Conservation (phyloP, 2,113 vertebrate genomes). For the Apteryx owenii region DNA sequence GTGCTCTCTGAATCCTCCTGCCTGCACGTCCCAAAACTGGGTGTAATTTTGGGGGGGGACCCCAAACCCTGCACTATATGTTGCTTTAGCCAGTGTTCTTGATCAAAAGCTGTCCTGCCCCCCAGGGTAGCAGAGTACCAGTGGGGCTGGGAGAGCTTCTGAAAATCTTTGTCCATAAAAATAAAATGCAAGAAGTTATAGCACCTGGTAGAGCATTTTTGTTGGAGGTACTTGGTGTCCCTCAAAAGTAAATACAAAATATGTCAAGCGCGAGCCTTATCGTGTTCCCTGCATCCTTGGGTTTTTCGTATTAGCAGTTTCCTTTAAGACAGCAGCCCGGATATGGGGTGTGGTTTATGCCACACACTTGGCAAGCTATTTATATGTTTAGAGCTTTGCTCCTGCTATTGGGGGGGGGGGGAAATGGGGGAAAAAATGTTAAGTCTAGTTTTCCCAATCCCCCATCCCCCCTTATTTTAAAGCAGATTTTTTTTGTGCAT, state of each 20-base stretch:
- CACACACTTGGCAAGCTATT: background rate
- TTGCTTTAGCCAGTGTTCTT: background rate
- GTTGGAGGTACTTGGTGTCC: background rate
- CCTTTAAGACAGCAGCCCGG: slow-evolving; percentile 15
- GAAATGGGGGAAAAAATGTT: background rate
- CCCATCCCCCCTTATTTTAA: background rate
- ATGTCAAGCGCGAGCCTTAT: background rate
- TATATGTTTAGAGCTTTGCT: background rate
- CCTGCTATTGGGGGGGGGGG: background rate
- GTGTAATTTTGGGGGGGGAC: background rate
- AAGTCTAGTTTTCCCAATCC: too few relatives aligned
- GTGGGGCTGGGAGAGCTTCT: background rate
- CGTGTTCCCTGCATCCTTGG: background rate
- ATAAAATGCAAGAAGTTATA: background rate
- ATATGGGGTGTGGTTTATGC: background rate
- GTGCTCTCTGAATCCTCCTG: background rate
- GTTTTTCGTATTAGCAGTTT: background rate
- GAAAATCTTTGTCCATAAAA: background rate
- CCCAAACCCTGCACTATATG: too few relatives aligned
- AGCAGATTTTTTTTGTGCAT: background rate
- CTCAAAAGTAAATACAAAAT: background rate
- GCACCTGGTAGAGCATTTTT: background rate
- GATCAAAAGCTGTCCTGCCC: background rate
- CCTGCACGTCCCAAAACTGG: background rate
- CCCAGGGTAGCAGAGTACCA: background rate